Evolutionary conservation across 2,797 vertebrate species (phyloP).

Genomic region (Oophaga sylvatica): DNA sequence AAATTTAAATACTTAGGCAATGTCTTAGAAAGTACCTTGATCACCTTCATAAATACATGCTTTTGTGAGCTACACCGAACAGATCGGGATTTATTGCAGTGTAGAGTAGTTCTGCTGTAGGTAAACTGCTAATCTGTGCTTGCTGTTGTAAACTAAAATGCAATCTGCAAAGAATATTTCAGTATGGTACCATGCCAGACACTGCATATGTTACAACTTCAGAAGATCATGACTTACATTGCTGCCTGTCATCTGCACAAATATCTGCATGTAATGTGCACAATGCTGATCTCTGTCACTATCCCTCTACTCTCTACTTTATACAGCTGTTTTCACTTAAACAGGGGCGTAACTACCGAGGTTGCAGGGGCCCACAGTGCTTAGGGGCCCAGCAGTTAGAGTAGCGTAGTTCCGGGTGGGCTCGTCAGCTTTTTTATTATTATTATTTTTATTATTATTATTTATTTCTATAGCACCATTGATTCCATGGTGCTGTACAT

Average conservation of each 20-base stretch:
- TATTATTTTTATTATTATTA: no score
- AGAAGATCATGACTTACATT: slow-evolving; percentile 1
- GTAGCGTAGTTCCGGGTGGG: no score
- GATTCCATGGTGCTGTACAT: no score
- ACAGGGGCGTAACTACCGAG: no score
- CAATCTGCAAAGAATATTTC: not conserved
- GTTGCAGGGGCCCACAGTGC: no score
- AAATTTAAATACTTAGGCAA: no score
- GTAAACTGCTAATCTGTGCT: not conserved
- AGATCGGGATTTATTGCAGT: not conserved
- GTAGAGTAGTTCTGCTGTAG: not conserved
- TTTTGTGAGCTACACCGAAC: not conserved
- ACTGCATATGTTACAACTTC: slow-evolving; percentile 13
- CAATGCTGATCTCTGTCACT: not conserved
- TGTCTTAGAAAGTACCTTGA: no score
- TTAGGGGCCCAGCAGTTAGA: no score
- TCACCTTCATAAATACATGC: no score
- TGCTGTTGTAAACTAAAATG: not conserved
- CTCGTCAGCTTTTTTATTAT: no score
- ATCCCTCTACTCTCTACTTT: slow-evolving; percentile 4
- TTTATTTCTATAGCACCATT: no score
- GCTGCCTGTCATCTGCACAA: slow-evolving; percentile 13
- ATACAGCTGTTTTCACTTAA: slow-evolving; percentile 41
- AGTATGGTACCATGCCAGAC: not conserved
- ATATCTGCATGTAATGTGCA: slow-evolving; percentile 19